phyloP scores from a whole-genome alignment of 1,140 invertebrate species.

The Drosophila eugracilis region DNA sequence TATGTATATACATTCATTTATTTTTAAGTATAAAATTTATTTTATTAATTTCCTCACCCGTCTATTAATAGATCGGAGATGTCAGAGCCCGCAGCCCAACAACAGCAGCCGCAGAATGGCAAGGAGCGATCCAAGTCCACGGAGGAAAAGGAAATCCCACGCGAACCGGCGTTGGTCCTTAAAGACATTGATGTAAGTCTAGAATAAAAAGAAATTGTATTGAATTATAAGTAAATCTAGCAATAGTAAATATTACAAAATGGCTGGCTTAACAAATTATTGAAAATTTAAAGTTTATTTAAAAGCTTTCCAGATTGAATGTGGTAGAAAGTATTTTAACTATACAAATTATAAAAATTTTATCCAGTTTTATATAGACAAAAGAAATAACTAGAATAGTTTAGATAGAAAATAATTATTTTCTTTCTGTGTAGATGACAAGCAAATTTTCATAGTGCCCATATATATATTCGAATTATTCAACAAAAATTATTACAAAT shows the following conservation, averaged over 20 bases:
- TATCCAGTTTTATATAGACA: too few relatives aligned
- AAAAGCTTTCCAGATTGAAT: neutral
- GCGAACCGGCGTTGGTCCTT: slow-evolving; percentile 94
- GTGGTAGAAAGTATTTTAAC: too few relatives aligned
- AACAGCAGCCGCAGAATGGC: slow-evolving; percentile 74
- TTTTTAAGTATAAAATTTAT: slow-evolving; percentile 72
- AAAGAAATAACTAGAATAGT: too few relatives aligned
- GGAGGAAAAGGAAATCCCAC: slow-evolving; percentile 89
- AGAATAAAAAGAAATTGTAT: neutral
- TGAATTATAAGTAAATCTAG: neutral
- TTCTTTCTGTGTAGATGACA: neutral
- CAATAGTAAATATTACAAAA: neutral
- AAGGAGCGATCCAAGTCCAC: slow-evolving; percentile 82
- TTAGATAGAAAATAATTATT: neutral
- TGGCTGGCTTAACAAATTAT: too few relatives aligned
- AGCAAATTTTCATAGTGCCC: neutral
- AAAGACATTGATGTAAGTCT: slow-evolving; percentile 90
- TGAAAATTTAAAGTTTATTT: neutral
- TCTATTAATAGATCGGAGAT: slow-evolving; percentile 73
- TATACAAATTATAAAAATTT: too few relatives aligned
- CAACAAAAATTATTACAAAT: neutral
- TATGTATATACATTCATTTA: slow-evolving; percentile 22
- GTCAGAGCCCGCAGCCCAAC: slow-evolving; percentile 79
- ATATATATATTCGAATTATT: neutral
- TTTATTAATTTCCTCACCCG: slow-evolving; percentile 68